Evolutionary conservation across 2,888 invertebrate genomes (phyloP), one percentile per base, ranked within the genome.

Genomic region (Eremobia ochroleuca): DNA sequence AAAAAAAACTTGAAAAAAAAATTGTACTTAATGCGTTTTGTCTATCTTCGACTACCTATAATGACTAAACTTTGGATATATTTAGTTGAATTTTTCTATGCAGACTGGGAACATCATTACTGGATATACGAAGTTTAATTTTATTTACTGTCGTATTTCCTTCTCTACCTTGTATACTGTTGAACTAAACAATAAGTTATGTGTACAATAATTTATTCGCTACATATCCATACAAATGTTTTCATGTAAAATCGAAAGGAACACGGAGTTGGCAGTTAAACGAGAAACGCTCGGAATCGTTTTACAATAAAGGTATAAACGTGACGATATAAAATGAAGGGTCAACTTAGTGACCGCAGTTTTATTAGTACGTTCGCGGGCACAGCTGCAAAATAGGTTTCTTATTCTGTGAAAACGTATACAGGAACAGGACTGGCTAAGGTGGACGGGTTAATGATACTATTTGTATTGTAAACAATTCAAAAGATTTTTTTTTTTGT

Each of bases 231-330:
- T 76, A 76, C 76, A 76, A 76, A 79, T 64, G 76, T 85, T 76
- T 67, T 66, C 46, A 65, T n/a, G 61, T 75, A 82, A 85, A 82
- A 72, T 70, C 67, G 73, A 76, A 71, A 46, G 67, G 31, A 73
- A 83, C 78, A 81, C 68, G 64, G 69, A 72, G 70, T 58, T 76
- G 79, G 77, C 83, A 66, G 83, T 87, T 80, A 88, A 86, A 85
- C 82, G 65, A 79, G 80, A 86, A 85, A 87, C 88, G 85, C 88
- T 40, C 69, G 71, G 88, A 88, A 87, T 83, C 87, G 88, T 83
- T 87, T 87, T 86, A 87, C 88, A 85, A 81, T 86, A 88, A 79
- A 79, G 76, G 73, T 77, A 82, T 82, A 82, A 59, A 79, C 72
- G 82, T 86, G 82, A 80, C 81, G 86, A 75, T 80, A 81, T 86